Conservation (phyloP, 2,113 vertebrate genomes). For the Prinia subflava region DNA sequence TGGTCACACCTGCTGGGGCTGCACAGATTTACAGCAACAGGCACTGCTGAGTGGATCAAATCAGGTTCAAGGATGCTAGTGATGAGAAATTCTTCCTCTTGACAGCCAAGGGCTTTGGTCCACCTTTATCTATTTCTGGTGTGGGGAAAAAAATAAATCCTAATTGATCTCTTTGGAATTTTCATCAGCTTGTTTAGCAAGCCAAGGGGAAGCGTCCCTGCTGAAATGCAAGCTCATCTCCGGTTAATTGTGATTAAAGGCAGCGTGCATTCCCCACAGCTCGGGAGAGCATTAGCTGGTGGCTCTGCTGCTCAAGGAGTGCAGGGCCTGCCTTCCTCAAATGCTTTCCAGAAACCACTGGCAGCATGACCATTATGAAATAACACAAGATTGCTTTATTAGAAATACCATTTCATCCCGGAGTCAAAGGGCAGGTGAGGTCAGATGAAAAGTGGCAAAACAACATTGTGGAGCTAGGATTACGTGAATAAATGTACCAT, state of each 20-base stretch:
- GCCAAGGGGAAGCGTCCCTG: not conserved
- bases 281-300: not conserved
- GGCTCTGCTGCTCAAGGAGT: not conserved
- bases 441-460: conserved; percentile 4
- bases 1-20: conserved; percentile 74
- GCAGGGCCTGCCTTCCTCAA: not conserved
- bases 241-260: not conserved
- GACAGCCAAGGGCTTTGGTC: conserved; percentile 69
- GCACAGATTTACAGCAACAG: conserved; percentile 79
- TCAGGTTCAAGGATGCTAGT: conserved; percentile 82
- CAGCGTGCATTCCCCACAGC: not conserved
- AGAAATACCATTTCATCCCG: conserved; percentile 4
- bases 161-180: not conserved
- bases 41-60: conserved; percentile 15
- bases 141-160: not conserved
- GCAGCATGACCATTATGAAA: not conserved
- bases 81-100: conserved; percentile 84
- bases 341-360: not conserved
- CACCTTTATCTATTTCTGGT: conserved; percentile 7
- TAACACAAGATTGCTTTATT: not conserved
- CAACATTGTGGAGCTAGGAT: not conserved
- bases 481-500: not conserved
- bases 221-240: not conserved
- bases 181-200: not conserved
- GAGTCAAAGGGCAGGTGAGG: conserved; percentile 1